A percentile compares a stretch with the other conserved stretches of the same genome.
These are phyloP conservation scores for Nibea coibor DNA, from an alignment of 2,113 vertebrate genomes.

Conservation along the genomic window DNA sequence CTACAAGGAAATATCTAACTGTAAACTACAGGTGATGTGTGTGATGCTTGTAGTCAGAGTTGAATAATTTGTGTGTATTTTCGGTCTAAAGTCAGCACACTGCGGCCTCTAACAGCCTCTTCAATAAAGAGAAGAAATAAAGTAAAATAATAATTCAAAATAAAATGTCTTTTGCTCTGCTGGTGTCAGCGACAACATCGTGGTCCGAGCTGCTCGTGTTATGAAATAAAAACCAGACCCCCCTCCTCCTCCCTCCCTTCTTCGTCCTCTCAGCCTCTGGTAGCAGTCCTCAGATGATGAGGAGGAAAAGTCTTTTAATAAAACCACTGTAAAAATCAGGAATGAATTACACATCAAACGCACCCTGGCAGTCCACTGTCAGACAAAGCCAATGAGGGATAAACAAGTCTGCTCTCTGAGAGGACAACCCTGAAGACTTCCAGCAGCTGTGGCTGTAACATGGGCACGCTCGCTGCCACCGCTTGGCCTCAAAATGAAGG, in stretches of 20 bases:
- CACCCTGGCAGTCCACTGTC: conserved; percentile 61
- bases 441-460: conserved; percentile 34
- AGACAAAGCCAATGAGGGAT: conserved; percentile 62
- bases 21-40: neutral
- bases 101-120: conserved; percentile 22
- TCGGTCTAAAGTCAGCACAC: conserved; percentile 7
- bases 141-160: conserved; percentile 19
- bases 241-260: too few relatives aligned
- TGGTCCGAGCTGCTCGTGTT: conserved; percentile 42
- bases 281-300: conserved; percentile 36
- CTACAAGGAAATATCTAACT: too few relatives aligned
- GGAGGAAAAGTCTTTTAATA: conserved; percentile 67
- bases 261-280: conserved; percentile 14
- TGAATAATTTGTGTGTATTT: neutral
- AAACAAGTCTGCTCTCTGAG: conserved; percentile 70
- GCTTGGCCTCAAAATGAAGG: neutral
- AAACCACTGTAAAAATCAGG: conserved; percentile 76
- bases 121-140: conserved; percentile 45
- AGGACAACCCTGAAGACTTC: conserved; percentile 21
- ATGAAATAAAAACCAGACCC: conserved; percentile 74
- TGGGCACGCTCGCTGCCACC: conserved; percentile 19
- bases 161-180: conserved; percentile 21
- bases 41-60: neutral
- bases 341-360: conserved; percentile 72
- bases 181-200: conserved; percentile 43